Percentiles rank a stretch among this genome's conserved stretches.
Conservation (phyloP, 1,140 invertebrate genomes). For the Neodiprion pinetum region DNA sequence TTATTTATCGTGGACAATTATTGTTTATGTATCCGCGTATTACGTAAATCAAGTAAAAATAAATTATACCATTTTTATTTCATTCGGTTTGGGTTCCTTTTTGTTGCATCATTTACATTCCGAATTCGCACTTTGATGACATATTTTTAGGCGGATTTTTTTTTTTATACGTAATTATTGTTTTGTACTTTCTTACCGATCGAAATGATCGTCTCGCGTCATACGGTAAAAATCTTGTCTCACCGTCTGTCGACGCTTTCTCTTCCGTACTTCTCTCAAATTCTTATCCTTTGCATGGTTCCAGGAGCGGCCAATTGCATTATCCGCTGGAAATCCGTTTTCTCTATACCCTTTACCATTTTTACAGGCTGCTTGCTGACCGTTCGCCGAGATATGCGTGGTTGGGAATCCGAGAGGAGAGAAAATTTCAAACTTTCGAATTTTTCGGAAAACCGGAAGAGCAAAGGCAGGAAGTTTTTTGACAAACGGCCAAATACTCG, state of each 20-base stretch:
- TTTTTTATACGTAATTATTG: no score
- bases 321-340: background rate
- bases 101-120: no score
- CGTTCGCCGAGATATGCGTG: conserved; percentile 46
- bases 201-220: no score
- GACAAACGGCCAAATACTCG: conserved; percentile 56
- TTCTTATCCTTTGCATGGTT: background rate
- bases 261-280: background rate
- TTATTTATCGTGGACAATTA: conserved; percentile 19
- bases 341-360: conserved; percentile 16
- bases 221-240: no score
- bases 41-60: background rate
- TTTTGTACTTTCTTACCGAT: no score
- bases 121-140: no score
- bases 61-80: no score
- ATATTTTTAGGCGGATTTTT: no score
- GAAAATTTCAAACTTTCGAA: conserved; percentile 55
- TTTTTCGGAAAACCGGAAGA: conserved; percentile 46
- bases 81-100: no score
- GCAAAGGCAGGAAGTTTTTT: conserved; percentile 49
- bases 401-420: conserved; percentile 49
- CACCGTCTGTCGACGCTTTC: background rate
- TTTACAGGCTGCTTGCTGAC: conserved; percentile 52
- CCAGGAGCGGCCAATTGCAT: background rate
- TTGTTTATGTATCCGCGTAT: conserved; percentile 17